Conservation (phyloP, 2,113 vertebrate species). For the Alexandromys fortis region DNA sequence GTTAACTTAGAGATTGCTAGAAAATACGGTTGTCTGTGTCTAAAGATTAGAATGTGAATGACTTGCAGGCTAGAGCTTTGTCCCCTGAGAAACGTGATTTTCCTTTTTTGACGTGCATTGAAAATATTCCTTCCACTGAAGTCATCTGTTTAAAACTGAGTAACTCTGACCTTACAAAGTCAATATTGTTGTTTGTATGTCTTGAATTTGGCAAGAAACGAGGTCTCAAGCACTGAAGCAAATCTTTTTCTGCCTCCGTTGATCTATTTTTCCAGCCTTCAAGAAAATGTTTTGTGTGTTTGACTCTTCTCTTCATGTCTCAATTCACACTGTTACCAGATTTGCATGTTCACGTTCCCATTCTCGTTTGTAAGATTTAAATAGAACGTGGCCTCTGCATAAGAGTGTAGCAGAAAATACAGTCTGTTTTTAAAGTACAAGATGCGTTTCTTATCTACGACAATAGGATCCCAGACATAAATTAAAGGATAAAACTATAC, state of each 20-base stretch:
- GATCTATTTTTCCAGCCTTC: conserved; percentile 69
- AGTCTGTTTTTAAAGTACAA: conserved; percentile 42
- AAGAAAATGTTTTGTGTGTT: conserved; percentile 68
- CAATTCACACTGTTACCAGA: conserved; percentile 60
- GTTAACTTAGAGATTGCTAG: neutral
- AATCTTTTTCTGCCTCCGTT: conserved; percentile 72
- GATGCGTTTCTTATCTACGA: conserved; percentile 40
- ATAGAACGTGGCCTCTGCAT: conserved; percentile 61
- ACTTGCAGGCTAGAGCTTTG: neutral
- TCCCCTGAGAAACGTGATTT: neutral
- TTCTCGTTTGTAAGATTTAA: conserved; percentile 72
- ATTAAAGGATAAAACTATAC: conserved; percentile 8
- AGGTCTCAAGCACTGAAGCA: conserved; percentile 68
- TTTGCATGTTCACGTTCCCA: conserved; percentile 71
- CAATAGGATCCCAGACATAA: conserved; percentile 29
- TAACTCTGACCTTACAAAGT: conserved; percentile 79
- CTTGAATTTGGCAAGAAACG: conserved; percentile 72
- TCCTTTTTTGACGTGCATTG: conserved; percentile 37
- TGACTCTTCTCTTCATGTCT: conserved; percentile 72
- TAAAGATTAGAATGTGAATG: conserved; percentile 50
- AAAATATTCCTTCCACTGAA: conserved; percentile 68
- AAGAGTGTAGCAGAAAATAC: conserved; percentile 57
- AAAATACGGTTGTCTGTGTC: neutral
- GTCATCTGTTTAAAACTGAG: conserved; percentile 68
- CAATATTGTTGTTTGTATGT: conserved; percentile 72